These are phyloP conservation scores for Drosophila nigrodunni DNA, from an alignment of 1,140 invertebrate genomes.

Conservation along the genomic window DNA sequence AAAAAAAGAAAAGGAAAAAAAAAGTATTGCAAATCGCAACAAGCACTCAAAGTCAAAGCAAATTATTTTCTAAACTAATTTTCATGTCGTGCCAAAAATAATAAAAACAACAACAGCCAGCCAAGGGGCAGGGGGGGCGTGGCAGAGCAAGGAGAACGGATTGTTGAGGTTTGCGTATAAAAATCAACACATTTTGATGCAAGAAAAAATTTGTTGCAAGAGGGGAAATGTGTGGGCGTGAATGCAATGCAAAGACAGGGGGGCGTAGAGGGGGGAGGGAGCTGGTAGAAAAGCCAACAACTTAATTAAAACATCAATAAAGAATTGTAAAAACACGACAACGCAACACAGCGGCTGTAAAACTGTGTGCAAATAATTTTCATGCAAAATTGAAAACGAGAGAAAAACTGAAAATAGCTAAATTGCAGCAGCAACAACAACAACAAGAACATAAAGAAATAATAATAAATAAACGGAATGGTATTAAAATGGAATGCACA, in stretches of 20 bases:
- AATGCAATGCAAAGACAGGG: constrained; percentile 3
- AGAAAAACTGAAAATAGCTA: constrained; percentile 51
- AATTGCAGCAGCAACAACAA: constrained; percentile 18
- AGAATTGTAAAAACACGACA: constrained; percentile 75
- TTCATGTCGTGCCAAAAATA: constrained; percentile 82
- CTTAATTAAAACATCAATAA: constrained; percentile 82
- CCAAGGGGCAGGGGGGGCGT: constrained; percentile 3
- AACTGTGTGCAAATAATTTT: constrained; percentile 41
- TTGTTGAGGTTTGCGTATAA: constrained; percentile 40
- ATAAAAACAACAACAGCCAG: constrained; percentile 64
- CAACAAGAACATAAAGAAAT: not conserved
- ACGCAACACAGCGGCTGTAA: constrained; percentile 29
- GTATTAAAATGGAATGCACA: constrained; percentile 41
- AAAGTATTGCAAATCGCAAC: constrained; percentile 72
- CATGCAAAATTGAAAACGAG: constrained; percentile 53
- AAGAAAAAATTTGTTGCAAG: not conserved
- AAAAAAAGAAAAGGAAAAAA: not conserved
- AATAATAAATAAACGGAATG: constrained; percentile 47
- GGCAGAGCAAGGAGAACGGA: not conserved
- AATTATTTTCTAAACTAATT: constrained; percentile 83
- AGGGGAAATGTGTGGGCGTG: constrained; percentile 20
- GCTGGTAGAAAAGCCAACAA: constrained; percentile 57
- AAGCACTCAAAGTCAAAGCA: constrained; percentile 82
- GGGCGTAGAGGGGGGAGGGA: not conserved
- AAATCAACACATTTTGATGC: constrained; percentile 39